These are phyloP conservation scores for Lepidurus apus DNA, from an alignment of 1,140 invertebrate genomes.

Conservation along the genomic window DNA sequence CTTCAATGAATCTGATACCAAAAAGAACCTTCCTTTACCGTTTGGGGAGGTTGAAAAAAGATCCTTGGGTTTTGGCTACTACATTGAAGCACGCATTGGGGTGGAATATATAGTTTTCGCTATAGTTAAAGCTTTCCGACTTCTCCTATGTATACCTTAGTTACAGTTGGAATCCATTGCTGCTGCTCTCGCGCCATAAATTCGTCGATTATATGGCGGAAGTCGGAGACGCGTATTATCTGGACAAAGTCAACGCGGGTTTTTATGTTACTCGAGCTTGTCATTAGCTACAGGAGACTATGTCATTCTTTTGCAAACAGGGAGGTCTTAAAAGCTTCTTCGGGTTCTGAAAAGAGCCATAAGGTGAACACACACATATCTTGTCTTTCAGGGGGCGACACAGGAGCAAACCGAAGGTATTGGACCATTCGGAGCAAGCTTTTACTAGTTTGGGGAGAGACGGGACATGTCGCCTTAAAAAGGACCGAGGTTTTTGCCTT, in stretches of 20 bases:
- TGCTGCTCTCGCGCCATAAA: not conserved
- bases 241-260: not conserved
- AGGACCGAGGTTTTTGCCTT: not conserved
- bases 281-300: conserved; percentile 8
- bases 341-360: not conserved
- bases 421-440: not conserved
- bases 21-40: too few relatives aligned
- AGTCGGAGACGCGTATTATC: not conserved
- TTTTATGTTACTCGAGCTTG: not conserved
- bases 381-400: not conserved
- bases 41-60: too few relatives aligned
- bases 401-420: not conserved
- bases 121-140: too few relatives aligned
- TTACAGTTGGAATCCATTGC: too few relatives aligned
- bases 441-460: not conserved
- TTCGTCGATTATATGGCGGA: not conserved
- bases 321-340: conserved; percentile 5
- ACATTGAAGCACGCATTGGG: not conserved
- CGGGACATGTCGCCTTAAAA: not conserved
- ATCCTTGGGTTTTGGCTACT: not conserved
- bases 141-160: too few relatives aligned
- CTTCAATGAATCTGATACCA: not conserved
- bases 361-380: conserved; percentile 10
- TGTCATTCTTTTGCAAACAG: not conserved
- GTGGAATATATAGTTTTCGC: too few relatives aligned